Base-by-base conservation (phyloP, 2,888 invertebrate genomes). In the Metalampra italica region DNA sequence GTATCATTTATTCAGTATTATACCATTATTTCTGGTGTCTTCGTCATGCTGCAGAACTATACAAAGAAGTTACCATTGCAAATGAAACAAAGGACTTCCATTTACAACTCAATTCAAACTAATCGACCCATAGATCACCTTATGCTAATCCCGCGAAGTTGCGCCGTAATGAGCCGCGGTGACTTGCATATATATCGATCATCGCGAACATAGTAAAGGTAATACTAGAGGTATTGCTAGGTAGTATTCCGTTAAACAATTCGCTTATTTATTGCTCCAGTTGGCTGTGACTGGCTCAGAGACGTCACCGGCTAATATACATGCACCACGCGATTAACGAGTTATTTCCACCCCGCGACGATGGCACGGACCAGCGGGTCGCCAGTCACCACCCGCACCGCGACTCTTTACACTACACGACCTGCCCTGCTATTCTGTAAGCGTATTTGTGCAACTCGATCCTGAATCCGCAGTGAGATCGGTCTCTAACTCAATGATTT, bases 301-400 rank as follows among this genome's bases (percentile, higher is more conserved):
- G 79, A 81, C 74, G 75, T 79, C 80, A 78, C 74, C 64, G 66
- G 66, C 66, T 82, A 78, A 83, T 81, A 71, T 68, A 60, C 62
- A 61, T 59, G 64, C 66, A 63, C 75, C 82, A 82, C 77, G 82
- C 82, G 77, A 82, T 77, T 74, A 68, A 70, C 63, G 67, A 65
- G 66, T 63, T 62, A 60, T 57, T 58, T 55, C 63, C 54, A 53
- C 63, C 63, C 62, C 57, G 59, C 64, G 62, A 65, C 78, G 75
- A 73, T 73, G 73, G 75, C 78, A 70, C 78, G 73, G 63, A 56
- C 60, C 58, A 50, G 1, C 43, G 8, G 22, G 51, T 22, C 47
- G 47, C 65, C 59, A 32, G n/a, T n/a, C 32, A 3, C 32, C 64
- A 47, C 59, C 55, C 42, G 45, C 45, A 30, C 7, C 32, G 8